These are phyloP conservation scores for Listrodromus nycthemerus DNA, from an alignment of 2,888 invertebrate genomes.

Conservation along the genomic window DNA sequence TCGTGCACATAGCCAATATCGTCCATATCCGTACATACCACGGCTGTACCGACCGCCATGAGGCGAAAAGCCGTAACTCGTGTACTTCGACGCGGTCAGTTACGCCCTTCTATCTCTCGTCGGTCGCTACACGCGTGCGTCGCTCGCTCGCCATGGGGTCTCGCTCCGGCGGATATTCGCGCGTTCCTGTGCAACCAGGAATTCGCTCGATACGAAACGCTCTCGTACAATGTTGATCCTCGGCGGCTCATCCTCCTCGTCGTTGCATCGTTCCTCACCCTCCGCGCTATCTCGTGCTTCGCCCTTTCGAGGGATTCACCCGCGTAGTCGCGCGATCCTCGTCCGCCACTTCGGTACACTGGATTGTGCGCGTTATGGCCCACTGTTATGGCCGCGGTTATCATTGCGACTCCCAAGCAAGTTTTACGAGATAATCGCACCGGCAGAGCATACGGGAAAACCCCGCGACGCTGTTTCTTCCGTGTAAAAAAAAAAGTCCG, in stretches of 20 bases:
- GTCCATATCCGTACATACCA: conserved; percentile 7
- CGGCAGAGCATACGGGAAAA: conserved; percentile 29
- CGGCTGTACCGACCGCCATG: not conserved
- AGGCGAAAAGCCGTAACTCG: too few species aligned
- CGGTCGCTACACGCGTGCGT: conserved; percentile 7
- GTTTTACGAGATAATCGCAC: conserved; percentile 75
- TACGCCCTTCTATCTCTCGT: too few species aligned
- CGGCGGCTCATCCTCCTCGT: conserved; percentile 45
- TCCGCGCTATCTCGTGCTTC: conserved; percentile 46
- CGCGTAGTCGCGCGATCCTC: conserved; percentile 57
- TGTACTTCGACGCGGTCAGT: too few species aligned
- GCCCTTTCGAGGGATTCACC: conserved; percentile 56
- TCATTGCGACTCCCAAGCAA: conserved; percentile 72
- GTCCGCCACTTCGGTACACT: not conserved
- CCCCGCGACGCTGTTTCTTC: conserved; percentile 18
- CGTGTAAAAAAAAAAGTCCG: not conserved
- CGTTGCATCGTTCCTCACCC: conserved; percentile 33
- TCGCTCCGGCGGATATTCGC: conserved; percentile 57
- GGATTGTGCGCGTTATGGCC: conserved; percentile 72
- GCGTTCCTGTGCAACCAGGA: conserved; percentile 62
- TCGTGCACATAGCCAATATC: conserved; percentile 1
- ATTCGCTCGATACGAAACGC: conserved; percentile 59
- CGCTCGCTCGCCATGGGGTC: conserved; percentile 40
- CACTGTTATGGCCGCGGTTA: conserved; percentile 75
- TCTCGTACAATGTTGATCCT: conserved; percentile 61